phyloP scores from a whole-genome alignment of 2,797 vertebrate genomes.

The Aulostomus chinensis region DNA sequence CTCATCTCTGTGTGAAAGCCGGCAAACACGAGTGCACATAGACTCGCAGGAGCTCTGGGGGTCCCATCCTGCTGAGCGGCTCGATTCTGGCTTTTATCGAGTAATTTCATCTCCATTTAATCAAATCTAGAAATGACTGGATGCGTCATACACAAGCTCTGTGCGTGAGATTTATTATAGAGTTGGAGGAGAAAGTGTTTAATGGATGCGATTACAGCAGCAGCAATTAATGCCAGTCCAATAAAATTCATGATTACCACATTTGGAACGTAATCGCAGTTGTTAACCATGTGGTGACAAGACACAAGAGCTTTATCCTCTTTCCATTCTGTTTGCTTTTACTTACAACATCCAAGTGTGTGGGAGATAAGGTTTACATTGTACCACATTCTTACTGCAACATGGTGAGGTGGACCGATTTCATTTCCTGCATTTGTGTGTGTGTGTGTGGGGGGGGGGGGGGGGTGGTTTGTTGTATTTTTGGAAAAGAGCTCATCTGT shows the following conservation, averaged over 20 bases:
- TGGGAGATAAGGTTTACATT: conserved; percentile 26
- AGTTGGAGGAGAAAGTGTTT: conserved; percentile 38
- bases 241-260: conserved; percentile 54
- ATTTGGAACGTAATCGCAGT: conserved; percentile 46
- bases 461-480: no score
- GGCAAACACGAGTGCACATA: conserved; percentile 27
- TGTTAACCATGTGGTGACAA: conserved; percentile 27
- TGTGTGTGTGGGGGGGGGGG: no score
- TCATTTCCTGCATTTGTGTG: conserved; percentile 28
- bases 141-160: conserved; percentile 36
- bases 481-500: conserved; percentile 11
- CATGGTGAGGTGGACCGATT: conserved; percentile 33
- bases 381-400: conserved; percentile 4
- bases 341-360: conserved; percentile 14
- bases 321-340: conserved; percentile 30
- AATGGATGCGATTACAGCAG: conserved; percentile 52
- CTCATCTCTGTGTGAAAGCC: conserved; percentile 47
- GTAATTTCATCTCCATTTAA: conserved; percentile 56
- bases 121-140: conserved; percentile 40
- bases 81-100: conserved; percentile 38
- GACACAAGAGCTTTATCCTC: conserved; percentile 10
- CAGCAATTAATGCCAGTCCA: conserved; percentile 56
- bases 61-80: conserved; percentile 30
- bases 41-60: conserved; percentile 27
- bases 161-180: conserved; percentile 43